Base-by-base conservation (phyloP, 2,888 invertebrate species). In the Archips crataeganus region DNA sequence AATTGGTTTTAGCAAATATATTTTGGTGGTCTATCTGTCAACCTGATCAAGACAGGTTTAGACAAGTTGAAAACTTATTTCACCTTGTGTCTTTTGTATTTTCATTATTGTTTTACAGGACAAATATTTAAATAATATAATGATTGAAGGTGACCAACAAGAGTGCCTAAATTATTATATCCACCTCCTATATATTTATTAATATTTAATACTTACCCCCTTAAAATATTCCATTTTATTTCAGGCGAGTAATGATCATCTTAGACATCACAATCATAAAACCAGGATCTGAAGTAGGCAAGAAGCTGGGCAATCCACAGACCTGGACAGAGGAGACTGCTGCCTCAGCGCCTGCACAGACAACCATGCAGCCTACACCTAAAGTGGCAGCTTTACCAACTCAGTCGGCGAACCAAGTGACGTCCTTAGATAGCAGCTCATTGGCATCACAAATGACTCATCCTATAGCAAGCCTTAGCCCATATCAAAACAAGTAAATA, bases 401-500 rank as follows among this genome's bases (percentile, higher is more conserved):
- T 2, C 85, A 89, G 1, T 54, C 54, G 8, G 8, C 13, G 8
- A 71, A 78, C 42, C 73, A 77, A 13, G 70, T 73, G 47, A 69
- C 80, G 8, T 78, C 85, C 78, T 67, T 95, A 0, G 95, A 95
- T 78, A 80, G 85, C 0, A 94, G 92, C 85, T 51, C 90, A 79
- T 76, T 96, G 77, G 81, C 92, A 79, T 85, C 95, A 62, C 94
- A 95, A 78, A 90, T 95, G 87, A 95, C 96, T 36, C 96, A 97
- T 88, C 97, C 98, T 0, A 99, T 99, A 81, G 95, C 96, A 15
- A 97, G 97, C 80, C 95, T 99, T 11, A 99, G 98, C 79, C 99
- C 99, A 0, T 99, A 99, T 88, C 98, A 98, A 85, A 99, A 98
- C 89, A 98, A 97, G 97, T 97, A 87, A 90, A 92, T 86, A 13